Percentiles rank a stretch among this genome's conserved stretches.
These are phyloP conservation scores for Progne subis DNA, from an alignment of 2,113 vertebrate genomes.

Conservation along the genomic window DNA sequence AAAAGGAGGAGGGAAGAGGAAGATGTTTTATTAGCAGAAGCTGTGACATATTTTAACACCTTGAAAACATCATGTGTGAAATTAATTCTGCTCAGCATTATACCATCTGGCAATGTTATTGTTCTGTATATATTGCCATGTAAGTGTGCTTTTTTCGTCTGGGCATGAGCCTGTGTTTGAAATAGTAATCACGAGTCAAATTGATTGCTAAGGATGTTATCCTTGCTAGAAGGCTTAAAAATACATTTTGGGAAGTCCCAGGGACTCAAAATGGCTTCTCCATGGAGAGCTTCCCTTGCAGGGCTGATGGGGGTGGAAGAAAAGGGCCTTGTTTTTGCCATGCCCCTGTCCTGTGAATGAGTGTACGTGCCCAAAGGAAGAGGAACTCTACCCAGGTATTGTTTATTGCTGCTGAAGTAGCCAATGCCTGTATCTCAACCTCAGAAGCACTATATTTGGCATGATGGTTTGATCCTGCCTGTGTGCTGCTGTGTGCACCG, in stretches of 20 bases:
- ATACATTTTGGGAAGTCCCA: background rate
- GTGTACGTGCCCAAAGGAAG: background rate
- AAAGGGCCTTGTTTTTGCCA: background rate
- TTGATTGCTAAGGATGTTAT: constrained; percentile 28
- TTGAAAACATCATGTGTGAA: constrained; percentile 62
- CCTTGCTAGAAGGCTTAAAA: background rate
- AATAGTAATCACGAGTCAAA: constrained; percentile 52
- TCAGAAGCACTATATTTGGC: background rate
- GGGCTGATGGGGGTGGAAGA: background rate
- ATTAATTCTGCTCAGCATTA: constrained; percentile 63
- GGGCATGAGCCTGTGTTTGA: constrained; percentile 25
- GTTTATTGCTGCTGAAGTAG: background rate
- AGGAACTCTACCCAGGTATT: background rate
- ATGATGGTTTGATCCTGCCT: background rate
- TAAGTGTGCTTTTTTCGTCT: background rate
- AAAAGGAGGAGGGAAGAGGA: constrained; percentile 18
- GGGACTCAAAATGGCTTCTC: background rate
- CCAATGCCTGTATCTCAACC: background rate
- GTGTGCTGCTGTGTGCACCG: background rate
- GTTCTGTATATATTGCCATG: constrained; percentile 37
- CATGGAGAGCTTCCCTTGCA: background rate
- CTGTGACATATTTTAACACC: constrained; percentile 58
- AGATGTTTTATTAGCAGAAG: constrained; percentile 55
- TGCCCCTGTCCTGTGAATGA: background rate
- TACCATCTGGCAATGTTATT: constrained; percentile 58